Evolutionary conservation across 2,113 vertebrate genomes (phyloP).

Genomic region (Micronycteris hirsuta): DNA sequence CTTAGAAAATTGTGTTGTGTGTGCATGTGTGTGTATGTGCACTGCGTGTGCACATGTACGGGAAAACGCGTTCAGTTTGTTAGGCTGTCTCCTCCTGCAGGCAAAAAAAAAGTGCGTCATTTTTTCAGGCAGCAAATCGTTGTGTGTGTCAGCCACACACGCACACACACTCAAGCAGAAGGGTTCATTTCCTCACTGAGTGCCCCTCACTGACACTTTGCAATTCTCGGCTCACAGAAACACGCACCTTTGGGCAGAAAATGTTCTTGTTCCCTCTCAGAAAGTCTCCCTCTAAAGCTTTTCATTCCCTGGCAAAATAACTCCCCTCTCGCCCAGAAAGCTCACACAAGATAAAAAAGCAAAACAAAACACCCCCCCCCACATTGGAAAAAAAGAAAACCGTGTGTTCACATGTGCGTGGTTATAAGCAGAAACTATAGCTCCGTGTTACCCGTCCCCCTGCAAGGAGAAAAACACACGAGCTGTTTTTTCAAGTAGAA

Average conservation of each 20-base stretch:
- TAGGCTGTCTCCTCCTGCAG: background rate
- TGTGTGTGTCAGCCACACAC: rapidly evolving
- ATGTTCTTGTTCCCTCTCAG: background rate
- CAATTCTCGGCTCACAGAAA: background rate
- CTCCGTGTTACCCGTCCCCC: background rate
- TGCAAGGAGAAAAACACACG: background rate
- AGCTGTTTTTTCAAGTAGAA: background rate
- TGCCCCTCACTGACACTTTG: rapidly evolving
- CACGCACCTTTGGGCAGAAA: background rate
- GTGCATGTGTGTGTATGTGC: background rate
- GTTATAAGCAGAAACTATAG: rapidly evolving
- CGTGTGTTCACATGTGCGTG: background rate
- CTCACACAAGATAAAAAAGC: background rate
- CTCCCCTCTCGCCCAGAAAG: background rate
- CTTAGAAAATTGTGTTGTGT: background rate
- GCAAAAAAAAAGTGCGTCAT: background rate
- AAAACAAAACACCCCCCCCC: no score
- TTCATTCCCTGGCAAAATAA: background rate
- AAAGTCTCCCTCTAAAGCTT: background rate
- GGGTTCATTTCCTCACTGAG: background rate
- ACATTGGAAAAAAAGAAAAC: rapidly evolving
- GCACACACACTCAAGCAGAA: background rate
- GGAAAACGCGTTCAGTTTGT: background rate
- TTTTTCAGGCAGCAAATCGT: background rate
- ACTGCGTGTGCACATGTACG: background rate